Conservation (phyloP, 1,140 invertebrate species). For the Ceratina japonica region DNA sequence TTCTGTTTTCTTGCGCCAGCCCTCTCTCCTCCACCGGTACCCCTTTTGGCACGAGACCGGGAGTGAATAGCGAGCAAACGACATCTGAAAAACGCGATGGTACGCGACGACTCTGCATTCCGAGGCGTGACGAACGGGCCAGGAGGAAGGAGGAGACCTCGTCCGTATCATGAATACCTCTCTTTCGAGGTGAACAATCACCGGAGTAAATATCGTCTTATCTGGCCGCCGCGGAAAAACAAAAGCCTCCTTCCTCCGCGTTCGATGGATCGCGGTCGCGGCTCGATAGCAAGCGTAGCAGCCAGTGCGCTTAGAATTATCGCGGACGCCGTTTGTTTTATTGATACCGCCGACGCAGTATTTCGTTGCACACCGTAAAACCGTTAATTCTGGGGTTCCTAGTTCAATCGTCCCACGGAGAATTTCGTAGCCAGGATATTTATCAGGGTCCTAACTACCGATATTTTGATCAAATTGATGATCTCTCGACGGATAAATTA, state of each 20-base stretch:
- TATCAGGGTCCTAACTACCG: too few species aligned
- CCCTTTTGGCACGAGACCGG: conserved; percentile 35
- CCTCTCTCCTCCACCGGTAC: neutral
- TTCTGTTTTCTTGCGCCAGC: conserved; percentile 16
- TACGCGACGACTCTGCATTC: conserved; percentile 23
- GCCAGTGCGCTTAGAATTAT: neutral
- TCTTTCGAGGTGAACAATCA: conserved; percentile 19
- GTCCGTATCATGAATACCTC: neutral
- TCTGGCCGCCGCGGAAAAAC: conserved; percentile 3
- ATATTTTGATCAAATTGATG: too few species aligned
- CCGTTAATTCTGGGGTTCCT: conserved; percentile 15
- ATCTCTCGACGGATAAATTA: too few species aligned
- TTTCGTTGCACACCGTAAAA: neutral
- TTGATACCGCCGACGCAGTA: conserved; percentile 2
- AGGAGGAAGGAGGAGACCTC: neutral
- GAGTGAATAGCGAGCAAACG: conserved; percentile 37
- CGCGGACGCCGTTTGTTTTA: neutral
- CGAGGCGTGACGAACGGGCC: conserved; percentile 16
- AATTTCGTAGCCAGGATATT: too few species aligned
- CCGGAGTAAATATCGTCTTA: conserved; percentile 28
- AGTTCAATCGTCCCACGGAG: neutral
- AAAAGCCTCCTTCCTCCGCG: neutral
- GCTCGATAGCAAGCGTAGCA: neutral
- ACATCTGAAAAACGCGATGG: conserved; percentile 41
- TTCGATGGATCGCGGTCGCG: neutral